Evolutionary conservation across 2,113 vertebrate genomes (phyloP), one percentile per base, ranked within the genome.

Genomic region (Leptosomus discolor): DNA sequence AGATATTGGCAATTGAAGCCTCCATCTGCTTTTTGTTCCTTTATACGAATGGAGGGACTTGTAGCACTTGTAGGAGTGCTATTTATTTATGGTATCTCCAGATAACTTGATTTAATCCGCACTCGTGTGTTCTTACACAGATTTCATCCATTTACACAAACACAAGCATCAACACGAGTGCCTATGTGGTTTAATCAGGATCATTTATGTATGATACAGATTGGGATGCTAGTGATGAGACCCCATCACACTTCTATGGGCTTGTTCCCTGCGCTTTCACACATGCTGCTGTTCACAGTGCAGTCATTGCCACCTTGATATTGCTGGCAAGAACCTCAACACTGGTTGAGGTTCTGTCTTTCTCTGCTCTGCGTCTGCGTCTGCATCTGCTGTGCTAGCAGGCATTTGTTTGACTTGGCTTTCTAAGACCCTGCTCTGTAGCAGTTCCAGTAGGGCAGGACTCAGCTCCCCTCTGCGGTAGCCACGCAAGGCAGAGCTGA

Each of bases 221-320:
- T 2, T 32, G 7, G 19, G 43, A 39, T n/a, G 41, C 15, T 64
- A 73, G 41, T 0, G 0, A 16, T n/a, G 5, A 78, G 14, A 45
- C 10, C 14, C 14, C 39, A 54, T 41, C 34, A 16, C 32, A 45
- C 3, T 11, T 22, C 11, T 24, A 24, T 34, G 36, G 19, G 3
- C 68, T 81, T 73, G 34, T 24, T 76, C 36, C 34, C 19, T n/a
- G 16, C 53, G 30, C 27, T 80, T 83, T 43, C 11, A 32, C 8
- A 19, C 12, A 3, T 6, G 3, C 4, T 61, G 21, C 61, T 75
- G 34, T 30, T 85, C 64, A 17, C 15, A 15, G 3, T 68, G 19
- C 37, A 58, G 27, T 18, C 37, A 18, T 58, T 51, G 54, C 10
- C 43, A 50, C 24, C 50, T 61, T 43, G 20, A 19, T 34, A 61